Evolutionary conservation across 2,113 vertebrate species (phyloP), one percentile per base, ranked within the genome.

Genomic region (Hiodon alosoides): DNA sequence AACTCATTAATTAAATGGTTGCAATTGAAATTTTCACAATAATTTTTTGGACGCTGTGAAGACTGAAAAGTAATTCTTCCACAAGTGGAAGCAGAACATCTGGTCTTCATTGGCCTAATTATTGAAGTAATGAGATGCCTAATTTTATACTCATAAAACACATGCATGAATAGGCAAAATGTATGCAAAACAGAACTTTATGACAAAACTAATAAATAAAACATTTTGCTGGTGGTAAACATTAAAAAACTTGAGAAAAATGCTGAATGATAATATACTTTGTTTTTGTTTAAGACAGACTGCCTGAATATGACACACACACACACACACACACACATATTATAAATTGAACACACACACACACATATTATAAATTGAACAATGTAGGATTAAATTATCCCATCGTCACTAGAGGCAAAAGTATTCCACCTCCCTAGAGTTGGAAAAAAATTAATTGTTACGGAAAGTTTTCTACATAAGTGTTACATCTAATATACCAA

Each of bases 21-120:
- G 77, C 61, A 78, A 79, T 78, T 79, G 85, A 85, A 83, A 85
- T 80, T 83, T 89, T 79, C 77, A 81, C 76, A 68, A 79, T 79
- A 83, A 84, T 87, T 85, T 83, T 82, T 83, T 81, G 76, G 88
- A 90, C n/a, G 71, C 85, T 81, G 90, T 87, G 85, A 85, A 90
- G 88, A 82, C 87, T 80, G 70, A 48, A 75, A 67, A 79, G 81
- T 87, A 92, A 89, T 88, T 80, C 85, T 87, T 85, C 84, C 87
- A 84, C 81, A 81, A 88, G 86, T 59, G 79, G 83, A 91, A 86
- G 86, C 85, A 82, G 89, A 92, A 91, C 92, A 96, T 93, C 93
- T 94, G 93, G 90, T 93, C 93, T 89, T 93, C 92, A 92, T 81
- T 91, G 92, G 88, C 88, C 91, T 95, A 95, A 96, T 96, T 96